phyloP scores from a whole-genome alignment of 2,113 vertebrate species.

The Brienomyrus brachyistius region DNA sequence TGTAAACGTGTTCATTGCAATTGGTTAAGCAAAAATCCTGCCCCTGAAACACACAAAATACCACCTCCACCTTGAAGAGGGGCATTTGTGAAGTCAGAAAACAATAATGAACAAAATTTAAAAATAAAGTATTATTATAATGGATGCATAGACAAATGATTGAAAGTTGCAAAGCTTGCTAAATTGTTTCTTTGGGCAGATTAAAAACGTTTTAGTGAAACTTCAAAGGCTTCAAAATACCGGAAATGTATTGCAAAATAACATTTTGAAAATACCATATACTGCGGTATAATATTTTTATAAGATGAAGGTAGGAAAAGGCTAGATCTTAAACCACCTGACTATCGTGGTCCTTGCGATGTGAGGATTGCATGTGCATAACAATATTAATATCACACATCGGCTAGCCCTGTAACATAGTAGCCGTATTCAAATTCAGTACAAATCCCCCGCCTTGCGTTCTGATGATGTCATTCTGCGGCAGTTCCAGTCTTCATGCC shows the following conservation, averaged over 20 bases:
- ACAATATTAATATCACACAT: background rate
- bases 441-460: background rate
- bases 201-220: background rate
- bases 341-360: background rate
- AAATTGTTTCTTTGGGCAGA: background rate
- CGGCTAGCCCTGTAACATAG: background rate
- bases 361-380: background rate
- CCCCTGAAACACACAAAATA: background rate
- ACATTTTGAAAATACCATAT: background rate
- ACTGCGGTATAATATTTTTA: background rate
- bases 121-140: background rate
- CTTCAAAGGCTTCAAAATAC: background rate
- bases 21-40: background rate
- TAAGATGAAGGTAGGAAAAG: background rate
- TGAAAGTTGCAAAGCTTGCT: too few relatives aligned
- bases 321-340: background rate
- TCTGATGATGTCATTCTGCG: background rate
- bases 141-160: background rate
- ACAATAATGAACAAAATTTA: background rate
- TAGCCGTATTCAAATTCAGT: background rate
- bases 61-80: background rate
- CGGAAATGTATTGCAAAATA: background rate
- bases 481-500: background rate
- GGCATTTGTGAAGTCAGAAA: background rate
- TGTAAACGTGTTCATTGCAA: background rate